Conservation (phyloP, 2,797 vertebrate genomes). For the Platalea minor region DNA sequence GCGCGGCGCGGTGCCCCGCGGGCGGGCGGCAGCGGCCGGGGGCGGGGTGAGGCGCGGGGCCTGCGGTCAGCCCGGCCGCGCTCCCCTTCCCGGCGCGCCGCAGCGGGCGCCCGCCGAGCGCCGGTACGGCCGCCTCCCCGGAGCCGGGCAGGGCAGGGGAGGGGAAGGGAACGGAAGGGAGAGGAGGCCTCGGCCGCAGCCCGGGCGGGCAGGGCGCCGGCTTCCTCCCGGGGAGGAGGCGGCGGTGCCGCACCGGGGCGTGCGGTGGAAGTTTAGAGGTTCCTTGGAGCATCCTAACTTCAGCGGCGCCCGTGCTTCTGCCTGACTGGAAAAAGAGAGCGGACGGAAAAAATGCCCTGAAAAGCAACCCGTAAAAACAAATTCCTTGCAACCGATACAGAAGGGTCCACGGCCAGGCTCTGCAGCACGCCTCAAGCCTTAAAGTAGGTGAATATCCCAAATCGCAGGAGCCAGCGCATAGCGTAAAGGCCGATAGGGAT, state of each 20-base stretch:
- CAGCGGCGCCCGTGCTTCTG: not conserved
- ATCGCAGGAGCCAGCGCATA: not conserved
- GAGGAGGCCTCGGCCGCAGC: not conserved
- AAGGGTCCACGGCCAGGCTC: not conserved
- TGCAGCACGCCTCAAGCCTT: not conserved
- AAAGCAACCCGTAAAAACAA: not conserved
- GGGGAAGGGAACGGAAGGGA: not conserved
- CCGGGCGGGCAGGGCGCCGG: not conserved
- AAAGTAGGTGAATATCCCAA: not conserved
- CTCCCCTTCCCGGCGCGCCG: not conserved
- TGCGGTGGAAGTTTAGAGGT: conserved; percentile 44
- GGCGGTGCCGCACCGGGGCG: conserved; percentile 1
- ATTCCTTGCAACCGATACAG: not conserved
- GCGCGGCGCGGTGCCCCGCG: not conserved
- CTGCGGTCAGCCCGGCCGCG: not conserved
- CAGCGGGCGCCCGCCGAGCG: not conserved
- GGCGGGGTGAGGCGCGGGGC: not conserved
- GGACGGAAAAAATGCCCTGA: not conserved
- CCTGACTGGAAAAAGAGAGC: not conserved
- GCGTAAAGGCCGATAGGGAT: not conserved
- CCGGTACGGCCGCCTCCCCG: not conserved
- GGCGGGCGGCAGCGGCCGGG: not conserved
- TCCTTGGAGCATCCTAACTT: conserved; percentile 46
- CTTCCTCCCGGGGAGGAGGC: not conserved
- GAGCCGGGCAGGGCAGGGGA: not conserved